Evolutionary conservation across 2,113 vertebrate genomes (phyloP).

Genomic region (Nerophis ophidion): DNA sequence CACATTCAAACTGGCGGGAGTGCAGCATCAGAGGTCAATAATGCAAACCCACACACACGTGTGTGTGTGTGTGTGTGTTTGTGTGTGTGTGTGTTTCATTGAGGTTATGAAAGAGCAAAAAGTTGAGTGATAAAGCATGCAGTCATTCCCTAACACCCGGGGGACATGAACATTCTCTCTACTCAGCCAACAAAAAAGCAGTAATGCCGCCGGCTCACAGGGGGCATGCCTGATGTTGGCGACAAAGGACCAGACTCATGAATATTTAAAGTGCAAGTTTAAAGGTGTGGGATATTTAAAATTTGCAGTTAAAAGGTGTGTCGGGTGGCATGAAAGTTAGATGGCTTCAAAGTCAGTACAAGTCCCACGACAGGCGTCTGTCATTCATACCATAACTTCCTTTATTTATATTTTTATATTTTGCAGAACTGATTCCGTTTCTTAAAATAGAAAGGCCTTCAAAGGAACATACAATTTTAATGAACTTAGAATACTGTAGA

Average conservation of each 20-base stretch:
- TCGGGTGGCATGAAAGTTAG: constrained; percentile 42
- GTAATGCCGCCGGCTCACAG: constrained; percentile 1
- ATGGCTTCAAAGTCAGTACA: constrained; percentile 24
- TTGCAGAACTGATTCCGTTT: not conserved
- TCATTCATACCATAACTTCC: not conserved
- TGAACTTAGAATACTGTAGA: no score
- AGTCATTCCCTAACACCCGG: constrained; percentile 35
- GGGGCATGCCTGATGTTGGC: constrained; percentile 32
- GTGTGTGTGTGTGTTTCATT: not conserved
- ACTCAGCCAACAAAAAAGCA: constrained; percentile 18
- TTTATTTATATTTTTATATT: constrained; percentile 1
- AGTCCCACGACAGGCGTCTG: constrained; percentile 8
- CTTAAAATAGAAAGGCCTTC: not conserved
- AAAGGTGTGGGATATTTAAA: constrained; percentile 52
- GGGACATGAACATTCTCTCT: constrained; percentile 23
- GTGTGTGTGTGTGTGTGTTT: not conserved
- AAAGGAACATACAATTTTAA: no score
- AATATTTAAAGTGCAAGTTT: constrained; percentile 54
- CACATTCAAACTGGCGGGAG: not conserved
- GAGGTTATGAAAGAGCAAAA: constrained; percentile 10
- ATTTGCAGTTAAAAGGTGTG: constrained; percentile 42
- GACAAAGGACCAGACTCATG: constrained; percentile 40
- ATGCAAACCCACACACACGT: no score
- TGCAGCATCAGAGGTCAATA: constrained; percentile 5
- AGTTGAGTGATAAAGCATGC: constrained; percentile 24